Percentiles rank a stretch among this genome's conserved stretches.
phyloP scores from a whole-genome alignment of 2,888 invertebrate genomes.

The Trissolcus japonicus region DNA sequence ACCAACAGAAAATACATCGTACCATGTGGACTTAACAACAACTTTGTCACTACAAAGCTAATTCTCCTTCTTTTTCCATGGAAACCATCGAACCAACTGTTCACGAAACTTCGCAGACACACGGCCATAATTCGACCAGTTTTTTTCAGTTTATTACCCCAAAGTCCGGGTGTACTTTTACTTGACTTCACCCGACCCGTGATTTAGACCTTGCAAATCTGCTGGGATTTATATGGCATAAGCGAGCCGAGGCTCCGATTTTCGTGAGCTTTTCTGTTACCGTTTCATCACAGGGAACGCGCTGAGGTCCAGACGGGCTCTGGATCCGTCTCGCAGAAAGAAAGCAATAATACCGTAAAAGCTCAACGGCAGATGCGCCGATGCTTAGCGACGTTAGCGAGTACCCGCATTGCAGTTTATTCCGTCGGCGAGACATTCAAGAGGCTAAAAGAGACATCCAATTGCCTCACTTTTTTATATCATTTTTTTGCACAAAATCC shows the following conservation, averaged over 20 bases:
- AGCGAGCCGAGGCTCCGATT: slow-evolving; percentile 47
- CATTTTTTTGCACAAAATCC: slow-evolving; percentile 23
- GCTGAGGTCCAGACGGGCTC: slow-evolving; percentile 23
- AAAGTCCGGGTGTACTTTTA: slow-evolving; percentile 43
- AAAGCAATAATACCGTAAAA: slow-evolving; percentile 56
- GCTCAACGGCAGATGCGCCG: slow-evolving; percentile 50
- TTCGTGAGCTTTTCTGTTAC: slow-evolving; percentile 43
- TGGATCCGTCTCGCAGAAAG: slow-evolving; percentile 48
- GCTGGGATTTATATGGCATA: slow-evolving; percentile 60
- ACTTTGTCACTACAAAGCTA: slow-evolving; percentile 10
- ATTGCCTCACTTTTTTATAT: slow-evolving; percentile 31
- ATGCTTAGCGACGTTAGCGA: slow-evolving; percentile 46
- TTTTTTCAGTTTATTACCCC: slow-evolving; percentile 37
- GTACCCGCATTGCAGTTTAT: slow-evolving; percentile 56
- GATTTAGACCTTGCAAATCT: slow-evolving; percentile 58
- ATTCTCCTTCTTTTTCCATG: slow-evolving; percentile 10
- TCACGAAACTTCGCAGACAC: slow-evolving; percentile 41
- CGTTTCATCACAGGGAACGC: slow-evolving; percentile 31
- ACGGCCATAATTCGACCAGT: slow-evolving; percentile 36
- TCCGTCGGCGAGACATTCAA: slow-evolving; percentile 37
- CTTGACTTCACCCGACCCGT: slow-evolving; percentile 42
- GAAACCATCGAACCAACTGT: slow-evolving; percentile 18
- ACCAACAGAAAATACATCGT: background rate
- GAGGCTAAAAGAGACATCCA: slow-evolving; percentile 37
- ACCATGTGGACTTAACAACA: slow-evolving; percentile 8